Percentiles rank a stretch among this genome's conserved stretches.
These are phyloP conservation scores for Petrolisthes cinctipes DNA, from an alignment of 2,888 invertebrate species.

Conservation along the genomic window DNA sequence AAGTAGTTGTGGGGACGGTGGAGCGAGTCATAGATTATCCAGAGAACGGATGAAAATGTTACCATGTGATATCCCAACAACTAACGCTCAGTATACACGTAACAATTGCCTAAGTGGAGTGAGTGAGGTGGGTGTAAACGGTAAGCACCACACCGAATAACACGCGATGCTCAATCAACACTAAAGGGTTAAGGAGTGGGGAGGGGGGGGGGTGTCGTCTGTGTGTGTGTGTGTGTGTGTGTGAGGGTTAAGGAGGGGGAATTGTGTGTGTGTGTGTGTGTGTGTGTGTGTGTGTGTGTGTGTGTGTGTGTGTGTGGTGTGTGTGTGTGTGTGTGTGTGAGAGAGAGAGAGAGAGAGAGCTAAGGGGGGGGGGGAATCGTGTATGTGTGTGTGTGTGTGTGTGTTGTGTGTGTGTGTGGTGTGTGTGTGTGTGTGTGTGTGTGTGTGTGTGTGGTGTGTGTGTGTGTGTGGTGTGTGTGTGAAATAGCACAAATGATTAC, in stretches of 20 bases:
- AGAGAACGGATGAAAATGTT: too few species aligned
- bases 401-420: not conserved
- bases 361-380: not conserved
- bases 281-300: not conserved
- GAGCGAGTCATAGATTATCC: too few species aligned
- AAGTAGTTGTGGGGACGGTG: too few species aligned
- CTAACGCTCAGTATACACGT: too few species aligned
- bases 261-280: not conserved
- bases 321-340: too few species aligned
- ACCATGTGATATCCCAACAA: too few species aligned
- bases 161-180: too few species aligned
- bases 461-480: not conserved
- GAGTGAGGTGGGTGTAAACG: too few species aligned
- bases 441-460: not conserved
- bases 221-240: slow-evolving; percentile 3
- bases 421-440: not conserved
- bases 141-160: too few species aligned
- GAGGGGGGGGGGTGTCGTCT: not conserved
- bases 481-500: not conserved
- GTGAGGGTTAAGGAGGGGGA: not conserved
- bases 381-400: not conserved
- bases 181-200: not conserved
- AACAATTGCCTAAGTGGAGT: too few species aligned
- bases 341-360: too few species aligned
- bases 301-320: not conserved